A percentile compares a stretch with the other conserved stretches of the same genome.
phyloP scores from a whole-genome alignment of 2,888 invertebrate species.

The Eledona agricola region DNA sequence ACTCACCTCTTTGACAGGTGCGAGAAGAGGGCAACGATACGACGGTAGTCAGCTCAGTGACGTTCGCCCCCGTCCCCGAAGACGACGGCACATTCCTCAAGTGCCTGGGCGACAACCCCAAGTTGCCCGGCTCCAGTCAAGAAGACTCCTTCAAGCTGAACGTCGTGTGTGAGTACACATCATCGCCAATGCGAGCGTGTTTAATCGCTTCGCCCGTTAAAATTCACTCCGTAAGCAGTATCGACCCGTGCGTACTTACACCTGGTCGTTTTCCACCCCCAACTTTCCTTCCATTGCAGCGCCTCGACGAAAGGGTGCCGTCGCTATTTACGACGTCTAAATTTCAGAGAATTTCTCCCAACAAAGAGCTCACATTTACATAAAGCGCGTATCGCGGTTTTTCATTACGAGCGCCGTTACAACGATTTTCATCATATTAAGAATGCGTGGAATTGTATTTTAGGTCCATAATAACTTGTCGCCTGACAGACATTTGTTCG shows the following conservation, averaged over 20 bases:
- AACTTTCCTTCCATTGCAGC: slow-evolving; percentile 26
- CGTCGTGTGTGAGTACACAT: slow-evolving; percentile 83
- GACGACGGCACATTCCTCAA: slow-evolving; percentile 85
- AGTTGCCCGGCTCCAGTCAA: slow-evolving; percentile 76
- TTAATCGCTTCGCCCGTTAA: slow-evolving; percentile 28
- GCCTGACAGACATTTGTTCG: slow-evolving; percentile 55
- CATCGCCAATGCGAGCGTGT: slow-evolving; percentile 11
- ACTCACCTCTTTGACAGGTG: slow-evolving; percentile 69
- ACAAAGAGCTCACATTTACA: slow-evolving; percentile 50
- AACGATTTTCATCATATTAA: slow-evolving; percentile 58
- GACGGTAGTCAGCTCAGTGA: slow-evolving; percentile 78
- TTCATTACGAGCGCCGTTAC: slow-evolving; percentile 53
- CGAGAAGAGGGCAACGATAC: slow-evolving; percentile 74
- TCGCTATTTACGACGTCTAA: slow-evolving; percentile 38
- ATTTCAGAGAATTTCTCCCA: slow-evolving; percentile 35
- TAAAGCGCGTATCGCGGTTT: slow-evolving; percentile 54
- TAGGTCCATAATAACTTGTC: slow-evolving; percentile 51
- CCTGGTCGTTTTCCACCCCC: slow-evolving; percentile 11
- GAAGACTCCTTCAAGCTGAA: slow-evolving; percentile 85
- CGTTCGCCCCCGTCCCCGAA: slow-evolving; percentile 83
- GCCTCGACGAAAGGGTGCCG: slow-evolving; percentile 27
- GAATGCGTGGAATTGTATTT: slow-evolving; percentile 56
- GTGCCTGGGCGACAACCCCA: slow-evolving; percentile 86
- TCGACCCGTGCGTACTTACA: slow-evolving; percentile 37
- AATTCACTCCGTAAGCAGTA: slow-evolving; percentile 38